Evolutionary conservation across 2,113 vertebrate genomes (phyloP).

Genomic region (Solea solea): DNA sequence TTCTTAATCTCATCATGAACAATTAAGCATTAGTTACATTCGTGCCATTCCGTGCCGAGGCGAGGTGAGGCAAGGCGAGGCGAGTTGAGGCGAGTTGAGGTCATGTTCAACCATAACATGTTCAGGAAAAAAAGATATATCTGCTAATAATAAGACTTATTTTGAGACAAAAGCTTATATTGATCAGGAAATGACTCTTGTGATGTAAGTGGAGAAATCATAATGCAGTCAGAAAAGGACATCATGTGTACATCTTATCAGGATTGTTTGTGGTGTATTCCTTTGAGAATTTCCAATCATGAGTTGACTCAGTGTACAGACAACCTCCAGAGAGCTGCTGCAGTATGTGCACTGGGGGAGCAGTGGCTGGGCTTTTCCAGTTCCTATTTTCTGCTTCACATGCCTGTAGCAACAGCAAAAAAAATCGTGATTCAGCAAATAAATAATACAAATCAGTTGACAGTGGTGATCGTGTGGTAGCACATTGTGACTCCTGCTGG

Average conservation of each 20-base stretch:
- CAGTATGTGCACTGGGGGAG: not conserved
- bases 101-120: too few relatives aligned
- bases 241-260: not conserved
- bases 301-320: not conserved
- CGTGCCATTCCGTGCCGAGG: too few relatives aligned
- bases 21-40: too few relatives aligned
- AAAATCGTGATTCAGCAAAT: not conserved
- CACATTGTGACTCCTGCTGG: not conserved
- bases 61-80: too few relatives aligned
- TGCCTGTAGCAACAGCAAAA: not conserved
- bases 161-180: too few relatives aligned
- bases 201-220: too few relatives aligned
- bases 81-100: too few relatives aligned
- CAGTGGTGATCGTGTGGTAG: not conserved
- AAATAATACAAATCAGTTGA: not conserved
- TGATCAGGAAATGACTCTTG: too few relatives aligned
- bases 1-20: too few relatives aligned
- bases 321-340: not conserved
- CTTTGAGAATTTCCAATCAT: not conserved
- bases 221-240: too few relatives aligned
- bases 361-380: not conserved
- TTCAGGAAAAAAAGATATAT: too few relatives aligned
- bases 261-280: not conserved
- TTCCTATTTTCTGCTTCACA: constrained; percentile 2
- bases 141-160: too few relatives aligned